A percentile compares a stretch with the other conserved stretches of the same genome.
phyloP scores from a whole-genome alignment of 2,113 vertebrate genomes.

The Periophthalmodon schlosseri region DNA sequence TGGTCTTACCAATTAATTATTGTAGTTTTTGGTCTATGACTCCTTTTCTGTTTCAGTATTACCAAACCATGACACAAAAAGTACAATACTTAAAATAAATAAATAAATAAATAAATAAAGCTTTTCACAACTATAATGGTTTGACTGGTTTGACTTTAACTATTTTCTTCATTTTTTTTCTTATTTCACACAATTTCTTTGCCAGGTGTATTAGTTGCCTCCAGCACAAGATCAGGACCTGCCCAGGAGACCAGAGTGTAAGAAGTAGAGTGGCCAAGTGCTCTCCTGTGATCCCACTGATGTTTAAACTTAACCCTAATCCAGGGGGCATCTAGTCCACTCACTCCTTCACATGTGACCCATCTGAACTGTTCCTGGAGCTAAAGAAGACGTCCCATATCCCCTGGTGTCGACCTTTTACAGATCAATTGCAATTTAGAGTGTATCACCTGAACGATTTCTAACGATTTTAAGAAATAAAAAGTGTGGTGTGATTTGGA shows the following conservation, averaged over 20 bases:
- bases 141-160: no score
- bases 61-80: no score
- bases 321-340: constrained; percentile 55
- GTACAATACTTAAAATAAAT: no score
- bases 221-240: neutral
- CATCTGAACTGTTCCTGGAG: constrained; percentile 35
- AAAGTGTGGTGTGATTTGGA: constrained; percentile 24
- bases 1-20: no score
- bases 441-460: constrained; percentile 52
- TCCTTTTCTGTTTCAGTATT: no score
- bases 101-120: no score
- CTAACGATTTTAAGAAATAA: constrained; percentile 54
- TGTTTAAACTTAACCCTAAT: constrained; percentile 66
- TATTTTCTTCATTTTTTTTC: no score
- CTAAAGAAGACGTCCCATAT: constrained; percentile 21
- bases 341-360: constrained; percentile 41
- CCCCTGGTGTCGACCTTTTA: constrained; percentile 50
- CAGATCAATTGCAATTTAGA: constrained; percentile 63
- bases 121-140: no score
- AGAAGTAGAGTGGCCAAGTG: constrained; percentile 47
- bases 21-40: no score
- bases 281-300: constrained; percentile 38
- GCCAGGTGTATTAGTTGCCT: no score
- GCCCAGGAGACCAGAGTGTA: constrained; percentile 5
- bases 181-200: no score